These are phyloP conservation scores for Napeogenes inachia DNA, from an alignment of 2,888 invertebrate species.

Conservation along the genomic window DNA sequence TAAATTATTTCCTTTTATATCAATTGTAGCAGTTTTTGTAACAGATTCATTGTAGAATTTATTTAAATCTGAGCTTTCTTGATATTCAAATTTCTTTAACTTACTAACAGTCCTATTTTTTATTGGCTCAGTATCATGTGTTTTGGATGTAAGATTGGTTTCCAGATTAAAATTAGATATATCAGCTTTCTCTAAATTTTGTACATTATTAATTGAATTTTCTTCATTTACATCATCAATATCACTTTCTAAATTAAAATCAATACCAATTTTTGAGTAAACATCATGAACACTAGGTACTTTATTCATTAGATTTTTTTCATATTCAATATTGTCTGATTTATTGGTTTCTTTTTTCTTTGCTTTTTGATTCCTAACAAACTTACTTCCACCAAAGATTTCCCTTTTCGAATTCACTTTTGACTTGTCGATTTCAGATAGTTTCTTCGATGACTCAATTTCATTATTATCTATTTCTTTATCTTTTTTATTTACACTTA, in stretches of 20 bases:
- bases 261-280: slow-evolving; percentile 55
- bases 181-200: slow-evolving; percentile 3
- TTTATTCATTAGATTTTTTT: slow-evolving; percentile 43
- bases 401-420: no score
- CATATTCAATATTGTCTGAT: not conserved
- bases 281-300: slow-evolving; percentile 71
- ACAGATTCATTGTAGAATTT: slow-evolving; percentile 47
- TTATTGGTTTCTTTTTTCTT: no score
- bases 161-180: slow-evolving; percentile 7
- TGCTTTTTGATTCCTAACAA: no score
- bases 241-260: slow-evolving; percentile 41
- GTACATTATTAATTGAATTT: slow-evolving; percentile 28
- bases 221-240: slow-evolving; percentile 21
- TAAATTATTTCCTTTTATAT: slow-evolving; percentile 25
- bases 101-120: slow-evolving; percentile 40
- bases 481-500: no score
- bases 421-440: no score
- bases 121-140: slow-evolving; percentile 19
- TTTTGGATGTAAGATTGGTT: not conserved
- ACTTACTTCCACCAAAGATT: no score
- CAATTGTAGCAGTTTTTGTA: slow-evolving; percentile 24
- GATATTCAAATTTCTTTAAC: slow-evolving; percentile 60
- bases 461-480: no score
- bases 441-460: no score
- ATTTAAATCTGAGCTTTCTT: slow-evolving; percentile 49